phyloP scores from a whole-genome alignment of 2,888 invertebrate species.

The Pemphredon lugubris region DNA sequence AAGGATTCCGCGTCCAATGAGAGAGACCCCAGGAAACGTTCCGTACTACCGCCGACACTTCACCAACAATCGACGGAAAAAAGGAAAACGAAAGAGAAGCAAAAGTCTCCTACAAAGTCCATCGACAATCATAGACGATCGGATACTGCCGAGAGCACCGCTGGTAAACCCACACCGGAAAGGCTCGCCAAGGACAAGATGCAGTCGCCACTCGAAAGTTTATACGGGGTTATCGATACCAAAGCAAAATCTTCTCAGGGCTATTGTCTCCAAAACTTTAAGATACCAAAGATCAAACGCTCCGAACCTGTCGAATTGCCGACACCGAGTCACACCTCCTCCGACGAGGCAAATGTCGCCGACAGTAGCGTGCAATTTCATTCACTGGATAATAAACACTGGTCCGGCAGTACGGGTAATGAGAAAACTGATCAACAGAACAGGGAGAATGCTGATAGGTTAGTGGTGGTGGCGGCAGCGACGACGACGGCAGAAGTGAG shows the following conservation, averaged over 20 bases:
- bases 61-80: too few relatives aligned
- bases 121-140: constrained; percentile 54
- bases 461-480: too few relatives aligned
- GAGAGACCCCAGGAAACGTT: constrained; percentile 66
- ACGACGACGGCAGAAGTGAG: constrained; percentile 63
- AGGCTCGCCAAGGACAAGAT: constrained; percentile 74
- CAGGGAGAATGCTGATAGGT: constrained; percentile 25
- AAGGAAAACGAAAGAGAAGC: constrained; percentile 47
- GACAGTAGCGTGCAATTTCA: too few relatives aligned
- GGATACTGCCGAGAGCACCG: constrained; percentile 34
- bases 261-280: constrained; percentile 82
- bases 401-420: not conserved
- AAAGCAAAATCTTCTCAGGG: constrained; percentile 80
- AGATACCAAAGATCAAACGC: constrained; percentile 83
- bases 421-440: constrained; percentile 20
- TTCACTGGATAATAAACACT: constrained; percentile 7
- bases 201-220: constrained; percentile 81
- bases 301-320: constrained; percentile 63
- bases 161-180: constrained; percentile 39
- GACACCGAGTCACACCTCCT: not conserved
- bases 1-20: constrained; percentile 56
- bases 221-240: constrained; percentile 80
- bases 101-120: constrained; percentile 55
- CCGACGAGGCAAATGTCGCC: constrained; percentile 26
- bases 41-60: not conserved